phyloP scores from a whole-genome alignment of 1,140 invertebrate species.

The Bicyclus anynana region DNA sequence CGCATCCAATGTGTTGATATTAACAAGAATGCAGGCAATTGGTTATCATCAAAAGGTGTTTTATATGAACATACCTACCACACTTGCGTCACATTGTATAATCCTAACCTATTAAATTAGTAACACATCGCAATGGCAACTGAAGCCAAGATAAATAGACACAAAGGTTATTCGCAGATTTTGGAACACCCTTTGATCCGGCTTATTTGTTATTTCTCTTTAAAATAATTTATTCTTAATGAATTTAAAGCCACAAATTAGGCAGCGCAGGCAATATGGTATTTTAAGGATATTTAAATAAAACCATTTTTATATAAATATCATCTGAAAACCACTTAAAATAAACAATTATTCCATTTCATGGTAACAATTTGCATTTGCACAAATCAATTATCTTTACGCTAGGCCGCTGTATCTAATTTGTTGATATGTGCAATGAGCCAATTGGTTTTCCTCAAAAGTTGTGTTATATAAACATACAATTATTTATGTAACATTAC shows the following conservation, averaged over 20 bases:
- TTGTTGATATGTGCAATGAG: background rate
- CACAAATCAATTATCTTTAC: background rate
- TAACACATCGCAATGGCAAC: conserved; percentile 25
- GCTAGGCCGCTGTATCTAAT: too few species aligned
- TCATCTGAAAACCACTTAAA: too few species aligned
- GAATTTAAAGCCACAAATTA: too few species aligned
- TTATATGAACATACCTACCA: conserved; percentile 28
- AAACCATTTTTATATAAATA: too few species aligned
- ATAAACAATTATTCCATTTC: too few species aligned
- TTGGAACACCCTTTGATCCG: conserved; percentile 19
- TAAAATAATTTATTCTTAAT: background rate
- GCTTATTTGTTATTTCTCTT: conserved; percentile 15
- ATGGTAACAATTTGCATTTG: too few species aligned
- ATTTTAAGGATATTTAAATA: too few species aligned
- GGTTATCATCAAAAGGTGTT: conserved; percentile 46
- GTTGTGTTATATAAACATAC: too few species aligned
- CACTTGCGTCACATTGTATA: conserved; percentile 38
- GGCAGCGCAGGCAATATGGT: too few species aligned
- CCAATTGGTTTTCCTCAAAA: too few species aligned
- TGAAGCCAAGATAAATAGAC: conserved; percentile 42
- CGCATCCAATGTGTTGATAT: conserved; percentile 50
- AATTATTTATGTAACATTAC: too few species aligned
- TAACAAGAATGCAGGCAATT: conserved; percentile 43
- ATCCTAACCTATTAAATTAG: conserved; percentile 35
- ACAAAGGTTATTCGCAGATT: conserved; percentile 25